These are phyloP conservation scores for Verasper variegatus DNA, from an alignment of 2,113 vertebrate species.

Conservation along the genomic window DNA sequence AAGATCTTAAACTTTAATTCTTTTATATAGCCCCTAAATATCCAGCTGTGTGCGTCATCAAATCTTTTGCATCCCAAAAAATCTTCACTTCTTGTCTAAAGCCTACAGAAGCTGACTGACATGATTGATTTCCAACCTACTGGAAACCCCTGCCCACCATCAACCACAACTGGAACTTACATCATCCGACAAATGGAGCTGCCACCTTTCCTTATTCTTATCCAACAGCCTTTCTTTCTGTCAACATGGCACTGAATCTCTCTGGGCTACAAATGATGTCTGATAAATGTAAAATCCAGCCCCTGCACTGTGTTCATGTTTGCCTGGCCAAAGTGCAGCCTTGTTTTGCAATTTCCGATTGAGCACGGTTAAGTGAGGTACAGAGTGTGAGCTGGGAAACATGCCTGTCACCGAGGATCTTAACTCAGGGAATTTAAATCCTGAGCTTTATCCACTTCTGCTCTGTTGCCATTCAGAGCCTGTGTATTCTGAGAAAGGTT, in stretches of 20 bases:
- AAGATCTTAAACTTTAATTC: not conserved
- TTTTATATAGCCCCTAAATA: not conserved
- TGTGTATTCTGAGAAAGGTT: slow-evolving; percentile 15
- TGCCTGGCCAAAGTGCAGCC: slow-evolving; percentile 5
- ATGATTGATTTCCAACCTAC: not conserved
- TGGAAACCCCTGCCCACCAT: slow-evolving; percentile 24
- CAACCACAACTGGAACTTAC: slow-evolving; percentile 42
- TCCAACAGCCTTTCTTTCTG: not conserved
- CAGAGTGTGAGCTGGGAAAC: not conserved
- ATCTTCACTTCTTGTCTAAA: slow-evolving; percentile 19
- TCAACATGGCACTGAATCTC: not conserved
- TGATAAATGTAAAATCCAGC: slow-evolving; percentile 22
- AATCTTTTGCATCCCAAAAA: not conserved
- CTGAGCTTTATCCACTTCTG: slow-evolving; percentile 3
- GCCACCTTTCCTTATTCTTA: slow-evolving; percentile 23
- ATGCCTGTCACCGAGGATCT: not conserved
- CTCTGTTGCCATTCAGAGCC: slow-evolving; percentile 3
- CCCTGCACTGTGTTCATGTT: slow-evolving; percentile 10
- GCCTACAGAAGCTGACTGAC: not conserved
- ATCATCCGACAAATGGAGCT: slow-evolving; percentile 11
- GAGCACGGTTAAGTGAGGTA: slow-evolving; percentile 4
- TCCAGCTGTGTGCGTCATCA: slow-evolving; percentile 1
- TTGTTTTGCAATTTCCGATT: slow-evolving; percentile 11
- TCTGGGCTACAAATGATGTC: not conserved
- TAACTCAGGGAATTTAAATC: not conserved